phyloP scores from a whole-genome alignment of 2,797 vertebrate species.

The Sebastes nivosus region DNA sequence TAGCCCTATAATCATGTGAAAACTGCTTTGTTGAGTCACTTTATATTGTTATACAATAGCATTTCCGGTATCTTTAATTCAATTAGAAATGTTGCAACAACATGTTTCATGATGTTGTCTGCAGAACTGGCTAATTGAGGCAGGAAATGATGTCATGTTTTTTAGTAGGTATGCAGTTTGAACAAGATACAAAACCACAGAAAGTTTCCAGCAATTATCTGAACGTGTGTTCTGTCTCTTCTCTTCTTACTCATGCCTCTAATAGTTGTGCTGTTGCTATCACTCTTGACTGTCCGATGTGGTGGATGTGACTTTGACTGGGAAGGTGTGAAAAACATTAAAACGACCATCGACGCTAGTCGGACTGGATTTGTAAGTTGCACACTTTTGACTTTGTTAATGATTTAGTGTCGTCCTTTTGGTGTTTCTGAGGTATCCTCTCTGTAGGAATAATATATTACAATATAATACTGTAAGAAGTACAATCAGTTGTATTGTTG shows the following conservation, averaged over 20 bases:
- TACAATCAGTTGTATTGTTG: not conserved
- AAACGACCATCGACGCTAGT: slow-evolving; percentile 71
- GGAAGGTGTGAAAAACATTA: slow-evolving; percentile 72
- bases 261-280: slow-evolving; percentile 82
- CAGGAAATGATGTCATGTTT: slow-evolving; percentile 66
- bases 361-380: slow-evolving; percentile 83
- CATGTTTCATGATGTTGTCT: slow-evolving; percentile 14
- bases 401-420: not conserved
- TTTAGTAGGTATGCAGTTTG: slow-evolving; percentile 33
- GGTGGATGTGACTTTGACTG: slow-evolving; percentile 75
- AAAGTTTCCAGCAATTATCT: slow-evolving; percentile 72
- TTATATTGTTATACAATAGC: not conserved
- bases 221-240: slow-evolving; percentile 32
- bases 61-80: not conserved
- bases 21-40: not conserved
- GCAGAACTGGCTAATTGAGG: slow-evolving; percentile 31
- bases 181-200: slow-evolving; percentile 63
- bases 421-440: not conserved
- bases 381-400: not conserved
- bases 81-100: not conserved
- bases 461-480: no score
- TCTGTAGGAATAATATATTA: not conserved
- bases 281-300: slow-evolving; percentile 78
- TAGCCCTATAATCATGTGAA: not conserved
- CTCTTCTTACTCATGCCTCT: slow-evolving; percentile 37